Conservation (phyloP, 2,113 vertebrate species). For the Sialia sialis region DNA sequence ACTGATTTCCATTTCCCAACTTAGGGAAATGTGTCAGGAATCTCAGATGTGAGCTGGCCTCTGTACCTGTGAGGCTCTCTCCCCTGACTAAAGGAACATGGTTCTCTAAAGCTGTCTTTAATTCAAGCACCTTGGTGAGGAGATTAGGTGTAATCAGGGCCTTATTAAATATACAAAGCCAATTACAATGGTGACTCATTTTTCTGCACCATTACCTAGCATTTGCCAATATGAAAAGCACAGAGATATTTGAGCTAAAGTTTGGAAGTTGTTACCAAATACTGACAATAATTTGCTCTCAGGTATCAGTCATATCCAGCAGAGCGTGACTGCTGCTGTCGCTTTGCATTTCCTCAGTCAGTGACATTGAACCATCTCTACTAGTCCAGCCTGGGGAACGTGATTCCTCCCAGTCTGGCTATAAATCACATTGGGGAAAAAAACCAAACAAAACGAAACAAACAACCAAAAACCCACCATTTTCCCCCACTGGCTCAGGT, state of each 20-base stretch:
- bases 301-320: background rate
- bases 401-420: background rate
- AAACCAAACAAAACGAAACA: background rate
- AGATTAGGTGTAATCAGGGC: background rate
- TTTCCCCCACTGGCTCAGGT: background rate
- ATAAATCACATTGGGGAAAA: background rate
- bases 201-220: background rate
- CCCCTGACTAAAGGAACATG: background rate
- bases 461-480: accelerated
- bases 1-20: background rate
- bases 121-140: background rate
- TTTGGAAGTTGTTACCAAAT: background rate
- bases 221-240: background rate
- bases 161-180: background rate
- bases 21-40: background rate
- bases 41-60: background rate
- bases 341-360: background rate
- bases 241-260: background rate
- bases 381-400: accelerated
- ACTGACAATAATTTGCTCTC: background rate
- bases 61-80: background rate
- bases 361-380: background rate
- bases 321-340: background rate
- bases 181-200: background rate
- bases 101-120: background rate